phyloP scores from a whole-genome alignment of 2,113 vertebrate genomes.

The Bujurquina vittata region DNA sequence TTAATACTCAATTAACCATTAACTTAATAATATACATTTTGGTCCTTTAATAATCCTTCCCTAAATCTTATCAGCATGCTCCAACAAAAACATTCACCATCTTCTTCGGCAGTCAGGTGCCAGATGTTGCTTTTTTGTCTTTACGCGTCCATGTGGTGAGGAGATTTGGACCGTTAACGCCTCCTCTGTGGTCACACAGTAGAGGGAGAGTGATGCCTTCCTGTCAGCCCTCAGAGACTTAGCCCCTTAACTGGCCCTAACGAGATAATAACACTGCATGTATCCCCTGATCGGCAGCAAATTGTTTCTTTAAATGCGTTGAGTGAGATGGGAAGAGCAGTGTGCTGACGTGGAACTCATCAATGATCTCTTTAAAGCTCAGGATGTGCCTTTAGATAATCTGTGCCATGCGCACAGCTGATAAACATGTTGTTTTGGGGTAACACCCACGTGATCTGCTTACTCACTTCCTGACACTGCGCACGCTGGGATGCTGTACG shows the following conservation, averaged over 20 bases:
- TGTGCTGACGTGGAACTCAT: conserved; percentile 39
- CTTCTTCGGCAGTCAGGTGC: not conserved
- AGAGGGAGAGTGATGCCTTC: conserved; percentile 52
- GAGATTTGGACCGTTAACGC: conserved; percentile 39
- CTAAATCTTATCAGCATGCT: conserved; percentile 10
- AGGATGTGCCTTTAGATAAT: conserved; percentile 65
- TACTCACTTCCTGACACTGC: conserved; percentile 39
- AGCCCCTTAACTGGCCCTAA: conserved; percentile 61
- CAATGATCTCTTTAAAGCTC: conserved; percentile 49
- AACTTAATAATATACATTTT: not conserved
- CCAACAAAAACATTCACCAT: conserved; percentile 29
- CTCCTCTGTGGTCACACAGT: conserved; percentile 37
- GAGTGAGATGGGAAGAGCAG: not conserved
- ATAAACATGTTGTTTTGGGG: conserved; percentile 53
- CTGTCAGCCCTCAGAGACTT: conserved; percentile 57
- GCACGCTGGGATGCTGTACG: not conserved
- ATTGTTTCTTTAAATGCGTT: conserved; percentile 51
- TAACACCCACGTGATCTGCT: conserved; percentile 54
- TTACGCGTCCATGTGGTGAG: conserved; percentile 26
- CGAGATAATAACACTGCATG: conserved; percentile 63
- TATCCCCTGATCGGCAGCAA: conserved; percentile 56
- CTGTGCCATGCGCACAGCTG: conserved; percentile 33
- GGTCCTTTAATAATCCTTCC: not conserved
- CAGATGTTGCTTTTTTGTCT: conserved; percentile 36
- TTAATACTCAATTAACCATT: not conserved